phyloP scores from a whole-genome alignment of 2,797 vertebrate genomes.

The Agapornis canus region DNA sequence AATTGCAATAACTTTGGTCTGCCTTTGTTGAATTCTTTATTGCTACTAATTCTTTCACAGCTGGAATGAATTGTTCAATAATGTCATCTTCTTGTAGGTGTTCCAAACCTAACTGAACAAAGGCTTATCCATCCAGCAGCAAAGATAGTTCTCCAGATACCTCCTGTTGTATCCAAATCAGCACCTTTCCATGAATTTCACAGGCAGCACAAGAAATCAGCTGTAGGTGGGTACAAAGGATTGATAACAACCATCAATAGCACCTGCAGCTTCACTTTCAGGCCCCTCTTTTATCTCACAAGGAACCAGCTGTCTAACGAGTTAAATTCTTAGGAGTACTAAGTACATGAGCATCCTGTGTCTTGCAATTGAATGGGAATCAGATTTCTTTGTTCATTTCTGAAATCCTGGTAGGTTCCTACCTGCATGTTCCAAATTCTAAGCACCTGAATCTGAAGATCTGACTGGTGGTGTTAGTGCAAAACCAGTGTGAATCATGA shows the following conservation, averaged over 20 bases:
- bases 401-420: background rate
- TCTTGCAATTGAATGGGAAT: background rate
- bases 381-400: background rate
- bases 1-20: background rate
- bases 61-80: background rate
- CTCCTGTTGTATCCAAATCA: constrained; percentile 62
- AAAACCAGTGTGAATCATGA: background rate
- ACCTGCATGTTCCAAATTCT: background rate
- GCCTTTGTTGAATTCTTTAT: constrained; percentile 9
- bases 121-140: constrained; percentile 69
- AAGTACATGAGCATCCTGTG: background rate
- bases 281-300: background rate
- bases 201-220: constrained; percentile 15
- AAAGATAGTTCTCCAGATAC: constrained; percentile 62
- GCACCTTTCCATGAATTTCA: constrained; percentile 60
- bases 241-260: background rate
- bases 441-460: background rate
- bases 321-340: background rate
- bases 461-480: background rate
- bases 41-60: background rate
- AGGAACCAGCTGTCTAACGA: background rate
- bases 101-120: constrained; percentile 68
- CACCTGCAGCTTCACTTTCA: background rate
- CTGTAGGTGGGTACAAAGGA: constrained; percentile 46
- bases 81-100: constrained; percentile 52